phyloP scores from a whole-genome alignment of 2,797 vertebrate species.

The Masticophis lateralis region DNA sequence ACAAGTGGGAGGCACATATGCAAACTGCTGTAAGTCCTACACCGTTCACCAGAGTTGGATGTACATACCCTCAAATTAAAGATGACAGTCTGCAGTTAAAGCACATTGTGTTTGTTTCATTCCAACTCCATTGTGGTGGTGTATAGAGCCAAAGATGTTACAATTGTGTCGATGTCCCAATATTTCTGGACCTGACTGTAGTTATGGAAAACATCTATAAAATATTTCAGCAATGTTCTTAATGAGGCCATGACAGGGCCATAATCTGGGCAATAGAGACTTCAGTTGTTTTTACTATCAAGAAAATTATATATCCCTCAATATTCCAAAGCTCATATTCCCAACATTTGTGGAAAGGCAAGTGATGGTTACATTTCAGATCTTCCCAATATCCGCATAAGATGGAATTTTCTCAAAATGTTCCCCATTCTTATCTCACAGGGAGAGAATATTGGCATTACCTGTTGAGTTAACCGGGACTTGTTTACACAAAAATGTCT shows the following conservation, averaged over 20 bases:
- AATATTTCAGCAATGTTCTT: neutral
- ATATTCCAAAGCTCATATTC: neutral
- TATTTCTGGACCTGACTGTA: neutral
- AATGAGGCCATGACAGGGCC: neutral
- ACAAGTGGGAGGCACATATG: too few relatives aligned
- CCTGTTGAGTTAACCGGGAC: neutral
- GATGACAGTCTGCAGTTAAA: too few relatives aligned
- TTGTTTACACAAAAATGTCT: neutral
- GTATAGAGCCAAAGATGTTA: too few relatives aligned
- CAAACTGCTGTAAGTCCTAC: too few relatives aligned
- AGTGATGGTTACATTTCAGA: neutral
- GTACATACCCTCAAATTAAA: too few relatives aligned
- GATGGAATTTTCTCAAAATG: neutral
- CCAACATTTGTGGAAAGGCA: neutral
- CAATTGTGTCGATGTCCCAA: too few relatives aligned
- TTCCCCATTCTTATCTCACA: neutral
- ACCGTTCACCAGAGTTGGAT: too few relatives aligned
- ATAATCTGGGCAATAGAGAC: neutral
- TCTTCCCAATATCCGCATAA: neutral
- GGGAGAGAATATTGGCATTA: neutral
- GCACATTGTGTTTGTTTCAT: too few relatives aligned
- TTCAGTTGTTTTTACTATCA: neutral
- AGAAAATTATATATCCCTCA: neutral
- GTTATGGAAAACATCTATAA: neutral
- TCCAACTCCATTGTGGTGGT: too few relatives aligned